Conservation (phyloP, 2,888 invertebrate genomes). For the Dusona sp. region DNA sequence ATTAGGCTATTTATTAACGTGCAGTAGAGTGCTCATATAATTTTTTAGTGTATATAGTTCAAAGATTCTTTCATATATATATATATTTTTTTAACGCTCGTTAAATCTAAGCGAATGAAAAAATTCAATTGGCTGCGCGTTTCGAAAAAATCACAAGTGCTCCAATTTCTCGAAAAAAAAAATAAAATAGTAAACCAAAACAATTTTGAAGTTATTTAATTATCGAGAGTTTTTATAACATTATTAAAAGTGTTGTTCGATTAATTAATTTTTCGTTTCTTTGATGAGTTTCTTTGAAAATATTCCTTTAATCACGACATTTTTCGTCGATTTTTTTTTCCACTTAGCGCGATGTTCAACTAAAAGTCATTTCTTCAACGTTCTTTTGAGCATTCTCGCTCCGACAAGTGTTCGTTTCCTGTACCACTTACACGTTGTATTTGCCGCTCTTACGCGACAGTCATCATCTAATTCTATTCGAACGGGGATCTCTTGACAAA, state of each 20-base stretch:
- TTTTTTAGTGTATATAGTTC: constrained; percentile 59
- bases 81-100: constrained; percentile 33
- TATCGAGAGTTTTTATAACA: not conserved
- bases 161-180: not conserved
- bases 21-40: constrained; percentile 56
- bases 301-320: not conserved
- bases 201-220: not conserved
- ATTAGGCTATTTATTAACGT: constrained; percentile 53
- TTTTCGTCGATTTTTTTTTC: not conserved
- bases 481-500: constrained; percentile 25
- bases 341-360: not conserved
- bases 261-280: not conserved
- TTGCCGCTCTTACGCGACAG: constrained; percentile 60
- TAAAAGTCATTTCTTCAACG: constrained; percentile 34
- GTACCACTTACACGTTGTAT: constrained; percentile 75
- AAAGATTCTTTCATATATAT: constrained; percentile 45
- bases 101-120: constrained; percentile 40
- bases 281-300: not conserved
- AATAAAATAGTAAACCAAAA: not conserved
- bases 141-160: constrained; percentile 48
- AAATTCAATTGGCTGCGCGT: constrained; percentile 51
- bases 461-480: constrained; percentile 70
- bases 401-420: constrained; percentile 80
- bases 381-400: constrained; percentile 64
- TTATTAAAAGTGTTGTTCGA: too few relatives aligned